These are phyloP conservation scores for Neuroterus valhalla DNA, from an alignment of 1,140 invertebrate species.

Conservation along the genomic window DNA sequence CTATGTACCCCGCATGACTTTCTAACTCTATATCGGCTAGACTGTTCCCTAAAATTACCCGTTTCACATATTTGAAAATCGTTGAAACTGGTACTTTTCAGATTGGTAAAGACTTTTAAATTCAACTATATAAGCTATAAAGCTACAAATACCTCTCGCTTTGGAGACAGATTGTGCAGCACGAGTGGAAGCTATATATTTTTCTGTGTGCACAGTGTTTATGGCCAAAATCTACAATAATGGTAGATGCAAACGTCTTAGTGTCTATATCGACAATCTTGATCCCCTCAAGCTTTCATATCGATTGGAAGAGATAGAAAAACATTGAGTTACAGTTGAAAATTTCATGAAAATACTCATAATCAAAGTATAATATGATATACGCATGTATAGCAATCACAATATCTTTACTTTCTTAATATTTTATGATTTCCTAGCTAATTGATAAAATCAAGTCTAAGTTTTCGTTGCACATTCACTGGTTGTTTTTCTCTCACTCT, in stretches of 20 bases:
- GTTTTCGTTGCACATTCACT: slow-evolving; percentile 70
- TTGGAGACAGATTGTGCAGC: slow-evolving; percentile 46
- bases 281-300: slow-evolving; percentile 53
- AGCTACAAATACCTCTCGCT: slow-evolving; percentile 50
- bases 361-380: slow-evolving; percentile 46
- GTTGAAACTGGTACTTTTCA: slow-evolving; percentile 40
- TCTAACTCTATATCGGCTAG: slow-evolving; percentile 29
- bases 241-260: slow-evolving; percentile 36
- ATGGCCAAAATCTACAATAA: slow-evolving; percentile 41
- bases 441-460: slow-evolving; percentile 64
- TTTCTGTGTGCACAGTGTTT: slow-evolving; percentile 36
- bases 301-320: slow-evolving; percentile 54
- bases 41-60: slow-evolving; percentile 31
- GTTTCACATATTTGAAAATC: slow-evolving; percentile 18
- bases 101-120: slow-evolving; percentile 27
- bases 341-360: slow-evolving; percentile 17
- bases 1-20: slow-evolving; percentile 36
- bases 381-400: slow-evolving; percentile 34
- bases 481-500: slow-evolving; percentile 63
- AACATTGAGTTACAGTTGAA: slow-evolving; percentile 38
- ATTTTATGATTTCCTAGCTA: slow-evolving; percentile 58
- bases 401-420: slow-evolving; percentile 45
- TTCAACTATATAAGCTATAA: slow-evolving; percentile 41
- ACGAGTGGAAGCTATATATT: slow-evolving; percentile 31
- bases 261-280: slow-evolving; percentile 39